Evolutionary conservation across 1,140 invertebrate species (phyloP).

Genomic region (Leptestheria dahalacensis): DNA sequence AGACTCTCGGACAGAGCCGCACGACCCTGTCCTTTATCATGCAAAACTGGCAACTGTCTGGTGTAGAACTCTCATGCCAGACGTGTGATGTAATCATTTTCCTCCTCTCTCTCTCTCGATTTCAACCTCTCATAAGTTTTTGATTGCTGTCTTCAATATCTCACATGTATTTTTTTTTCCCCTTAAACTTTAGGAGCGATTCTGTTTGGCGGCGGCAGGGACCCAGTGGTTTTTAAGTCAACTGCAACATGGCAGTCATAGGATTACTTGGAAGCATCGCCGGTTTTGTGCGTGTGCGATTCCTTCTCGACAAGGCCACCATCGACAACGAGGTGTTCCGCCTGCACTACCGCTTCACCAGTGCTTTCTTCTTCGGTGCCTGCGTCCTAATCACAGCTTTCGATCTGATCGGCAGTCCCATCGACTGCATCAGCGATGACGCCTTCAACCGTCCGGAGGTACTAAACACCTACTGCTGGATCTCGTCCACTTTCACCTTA

Average conservation of each 20-base stretch:
- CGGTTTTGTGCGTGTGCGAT: constrained; percentile 71
- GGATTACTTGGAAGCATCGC: constrained; percentile 65
- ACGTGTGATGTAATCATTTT: no score
- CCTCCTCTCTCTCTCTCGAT: no score
- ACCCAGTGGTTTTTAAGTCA: neutral
- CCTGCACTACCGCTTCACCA: constrained; percentile 75
- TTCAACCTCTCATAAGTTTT: no score
- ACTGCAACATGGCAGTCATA: constrained; percentile 50
- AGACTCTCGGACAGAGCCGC: neutral
- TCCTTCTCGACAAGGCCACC: constrained; percentile 64
- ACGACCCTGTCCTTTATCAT: no score
- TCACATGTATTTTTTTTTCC: no score
- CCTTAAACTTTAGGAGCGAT: no score
- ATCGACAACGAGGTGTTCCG: constrained; percentile 83
- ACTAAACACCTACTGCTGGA: constrained; percentile 80
- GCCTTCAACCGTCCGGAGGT: constrained; percentile 50
- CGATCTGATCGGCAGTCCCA: constrained; percentile 73
- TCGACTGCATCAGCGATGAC: constrained; percentile 61
- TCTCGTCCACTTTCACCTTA: constrained; percentile 75
- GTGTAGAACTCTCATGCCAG: no score
- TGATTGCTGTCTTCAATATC: no score
- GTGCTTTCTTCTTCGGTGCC: constrained; percentile 70
- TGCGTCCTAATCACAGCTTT: constrained; percentile 79
- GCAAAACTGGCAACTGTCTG: no score
- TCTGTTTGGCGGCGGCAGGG: neutral